Conservation (phyloP, 2,797 vertebrate genomes). For the Rallus crepitans region DNA sequence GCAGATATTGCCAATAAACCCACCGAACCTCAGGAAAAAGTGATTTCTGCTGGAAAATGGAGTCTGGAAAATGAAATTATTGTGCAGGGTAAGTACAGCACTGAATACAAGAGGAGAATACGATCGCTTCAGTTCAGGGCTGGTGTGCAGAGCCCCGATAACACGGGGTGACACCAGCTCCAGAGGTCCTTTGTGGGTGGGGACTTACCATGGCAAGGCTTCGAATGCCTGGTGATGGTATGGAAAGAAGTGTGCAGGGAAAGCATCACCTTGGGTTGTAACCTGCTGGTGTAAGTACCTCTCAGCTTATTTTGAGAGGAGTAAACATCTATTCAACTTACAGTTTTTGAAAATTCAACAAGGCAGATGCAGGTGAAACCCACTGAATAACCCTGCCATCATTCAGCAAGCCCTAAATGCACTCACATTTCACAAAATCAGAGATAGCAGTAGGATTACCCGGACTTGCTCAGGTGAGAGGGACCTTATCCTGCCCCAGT, state of each 20-base stretch:
- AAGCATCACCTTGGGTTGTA: background rate
- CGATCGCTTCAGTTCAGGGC: background rate
- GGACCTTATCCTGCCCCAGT: background rate
- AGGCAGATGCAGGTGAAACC: background rate
- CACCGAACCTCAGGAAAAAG: background rate
- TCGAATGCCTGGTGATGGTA: fast-evolving
- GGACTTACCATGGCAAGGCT: fast-evolving
- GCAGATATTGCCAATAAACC: background rate
- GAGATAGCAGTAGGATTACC: background rate
- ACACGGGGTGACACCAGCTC: background rate
- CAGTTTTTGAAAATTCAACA: background rate
- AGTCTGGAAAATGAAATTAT: fast-evolving
- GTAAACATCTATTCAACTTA: background rate
- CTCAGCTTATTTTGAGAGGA: background rate
- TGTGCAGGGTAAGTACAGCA: background rate
- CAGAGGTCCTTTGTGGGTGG: background rate
- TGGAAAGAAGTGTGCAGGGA: background rate
- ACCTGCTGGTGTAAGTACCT: background rate
- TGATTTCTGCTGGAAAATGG: background rate
- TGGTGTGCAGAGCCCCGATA: background rate
- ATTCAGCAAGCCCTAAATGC: background rate
- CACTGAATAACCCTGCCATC: background rate
- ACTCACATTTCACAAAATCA: background rate
- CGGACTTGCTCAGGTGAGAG: background rate
- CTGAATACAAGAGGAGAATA: background rate